Conservation (phyloP, 2,797 vertebrate species). For the Hippopotamyrus pictus region DNA sequence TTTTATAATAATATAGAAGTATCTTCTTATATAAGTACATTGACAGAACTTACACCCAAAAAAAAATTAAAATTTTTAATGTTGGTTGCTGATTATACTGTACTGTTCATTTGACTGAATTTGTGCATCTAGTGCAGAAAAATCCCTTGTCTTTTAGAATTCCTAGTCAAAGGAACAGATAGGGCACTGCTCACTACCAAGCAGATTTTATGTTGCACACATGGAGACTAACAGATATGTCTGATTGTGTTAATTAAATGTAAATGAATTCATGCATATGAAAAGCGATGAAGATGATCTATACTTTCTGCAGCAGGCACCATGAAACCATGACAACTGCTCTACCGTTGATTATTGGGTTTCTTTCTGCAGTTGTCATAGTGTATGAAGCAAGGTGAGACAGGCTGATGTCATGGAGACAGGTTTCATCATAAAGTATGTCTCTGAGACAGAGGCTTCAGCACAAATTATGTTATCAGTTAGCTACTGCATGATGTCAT, state of each 20-base stretch:
- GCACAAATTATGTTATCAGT: neutral
- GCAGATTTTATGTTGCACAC: neutral
- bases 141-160: neutral
- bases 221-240: constrained; percentile 10
- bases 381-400: neutral
- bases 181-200: neutral
- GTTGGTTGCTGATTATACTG: neutral
- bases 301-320: neutral
- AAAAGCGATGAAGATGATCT: constrained; percentile 10
- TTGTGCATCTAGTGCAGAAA: neutral
- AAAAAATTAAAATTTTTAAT: too few species aligned
- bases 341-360: neutral
- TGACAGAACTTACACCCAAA: neutral
- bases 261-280: constrained; percentile 16
- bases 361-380: neutral
- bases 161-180: neutral
- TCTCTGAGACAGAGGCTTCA: neutral
- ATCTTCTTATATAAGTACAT: neutral
- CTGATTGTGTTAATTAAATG: constrained; percentile 6
- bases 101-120: neutral
- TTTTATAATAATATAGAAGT: neutral
- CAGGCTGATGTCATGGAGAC: neutral
- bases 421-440: neutral
- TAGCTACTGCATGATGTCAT: neutral
- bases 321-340: constrained; percentile 19